Base-by-base conservation (phyloP, 1,140 invertebrate species). In the Myzus persicae region DNA sequence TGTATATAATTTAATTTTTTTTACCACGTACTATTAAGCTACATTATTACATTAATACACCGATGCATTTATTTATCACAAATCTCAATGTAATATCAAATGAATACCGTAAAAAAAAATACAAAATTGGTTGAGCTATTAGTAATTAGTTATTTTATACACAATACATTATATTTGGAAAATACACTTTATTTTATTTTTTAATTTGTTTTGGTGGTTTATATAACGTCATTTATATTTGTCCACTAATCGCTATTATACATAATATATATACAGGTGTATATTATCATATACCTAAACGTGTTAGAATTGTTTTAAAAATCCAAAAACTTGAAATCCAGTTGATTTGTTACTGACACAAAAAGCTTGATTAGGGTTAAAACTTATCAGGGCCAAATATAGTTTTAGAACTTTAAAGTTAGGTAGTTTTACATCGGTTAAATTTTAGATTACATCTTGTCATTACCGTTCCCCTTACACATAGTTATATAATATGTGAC, bases 361-460 rank as follows among this genome's bases (percentile, higher is more conserved):
- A 24, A 88, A 88, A 88, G 8, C n/a, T 88, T 31, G 44, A 51
- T 88, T 36, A 46, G 4, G 7, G 42, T 85, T 40, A 48, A 88
- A 87, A 88, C 85, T 48, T 48, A 46, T n/a, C 31, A 48, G 2
- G 38, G 14, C 44, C 8, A 48, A 36, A 76, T 81, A 91, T n/a
- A 91, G 42, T 91, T 81, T 91, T 14, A 42, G 40, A 42, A 91
- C 90, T 46, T 91, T 22, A 81, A 81, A 44, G 7, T 44, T 44
- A 91, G 20, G 81, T 48, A 46, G 42, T 91, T 91, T 81, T 36
- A 31, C 38, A 81, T 76, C 67, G n/a, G 59, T 44, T 76, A n/a
- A 40, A 91, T 91, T 91, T 76, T 76, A 91, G 40, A 91, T 76
- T 91, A 76, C 90, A 67, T 22, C 54, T 91, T 81, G 31, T 81